Conservation (phyloP, 2,797 vertebrate species). For the Sciurus carolinensis region DNA sequence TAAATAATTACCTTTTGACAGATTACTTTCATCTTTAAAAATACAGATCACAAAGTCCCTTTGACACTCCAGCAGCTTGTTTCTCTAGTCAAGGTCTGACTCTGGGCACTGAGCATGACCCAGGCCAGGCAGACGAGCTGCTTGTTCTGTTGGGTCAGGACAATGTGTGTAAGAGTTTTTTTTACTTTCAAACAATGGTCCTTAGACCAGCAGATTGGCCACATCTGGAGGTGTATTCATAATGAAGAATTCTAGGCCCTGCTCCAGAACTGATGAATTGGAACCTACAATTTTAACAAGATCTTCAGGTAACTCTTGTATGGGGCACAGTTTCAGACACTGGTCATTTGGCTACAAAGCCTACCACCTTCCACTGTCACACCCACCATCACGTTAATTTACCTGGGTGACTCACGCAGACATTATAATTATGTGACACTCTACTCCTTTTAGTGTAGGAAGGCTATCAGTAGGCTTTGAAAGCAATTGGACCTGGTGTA, state of each 20-base stretch:
- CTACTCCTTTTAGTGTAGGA: neutral
- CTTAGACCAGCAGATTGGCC: neutral
- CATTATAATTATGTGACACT: neutral
- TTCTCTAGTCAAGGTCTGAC: neutral
- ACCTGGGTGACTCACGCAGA: neutral
- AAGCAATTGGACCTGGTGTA: neutral
- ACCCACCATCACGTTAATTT: neutral
- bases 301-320: neutral
- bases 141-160: neutral
- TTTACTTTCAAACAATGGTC: neutral
- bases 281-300: neutral
- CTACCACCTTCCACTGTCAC: neutral
- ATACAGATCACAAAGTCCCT: neutral
- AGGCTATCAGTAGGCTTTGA: neutral
- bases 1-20: neutral
- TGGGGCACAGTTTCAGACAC: neutral
- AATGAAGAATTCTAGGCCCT: neutral
- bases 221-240: neutral
- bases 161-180: neutral
- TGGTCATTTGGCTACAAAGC: neutral
- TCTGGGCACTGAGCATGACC: neutral
- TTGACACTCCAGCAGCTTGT: fast-evolving
- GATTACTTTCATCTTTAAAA: neutral
- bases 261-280: neutral
- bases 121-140: fast-evolving